Evolutionary conservation across 2,888 invertebrate species (phyloP).

Genomic region (Cybosia mesomella): DNA sequence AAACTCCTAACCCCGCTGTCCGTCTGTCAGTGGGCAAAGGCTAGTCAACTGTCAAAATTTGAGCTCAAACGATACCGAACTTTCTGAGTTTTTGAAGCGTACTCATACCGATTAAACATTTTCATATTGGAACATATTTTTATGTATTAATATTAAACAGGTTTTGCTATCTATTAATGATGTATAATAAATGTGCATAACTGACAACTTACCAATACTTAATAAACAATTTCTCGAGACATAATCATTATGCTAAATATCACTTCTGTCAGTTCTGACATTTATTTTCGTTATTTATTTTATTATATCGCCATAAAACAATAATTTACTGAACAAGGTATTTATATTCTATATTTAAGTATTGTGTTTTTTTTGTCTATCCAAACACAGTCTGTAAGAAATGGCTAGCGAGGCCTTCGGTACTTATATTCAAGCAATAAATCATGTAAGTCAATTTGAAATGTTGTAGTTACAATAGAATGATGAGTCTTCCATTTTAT

Average conservation of each 20-base stretch:
- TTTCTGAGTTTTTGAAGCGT: too few relatives aligned
- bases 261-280: not conserved
- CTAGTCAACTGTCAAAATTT: too few relatives aligned
- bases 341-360: not conserved
- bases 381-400: not conserved
- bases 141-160: not conserved
- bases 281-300: constrained; percentile 3
- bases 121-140: too few relatives aligned
- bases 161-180: not conserved
- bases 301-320: not conserved
- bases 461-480: too few relatives aligned
- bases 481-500: too few relatives aligned
- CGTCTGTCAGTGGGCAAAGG: too few relatives aligned
- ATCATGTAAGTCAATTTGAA: not conserved
- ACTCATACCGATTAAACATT: too few relatives aligned
- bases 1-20: too few relatives aligned
- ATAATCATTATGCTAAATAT: constrained; percentile 1
- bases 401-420: not conserved
- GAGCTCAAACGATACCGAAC: too few relatives aligned
- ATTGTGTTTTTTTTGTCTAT: not conserved
- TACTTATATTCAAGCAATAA: not conserved
- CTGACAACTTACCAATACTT: not conserved
- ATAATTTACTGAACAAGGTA: not conserved
- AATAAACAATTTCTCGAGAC: not conserved
- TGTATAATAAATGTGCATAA: constrained; percentile 1